Base-by-base conservation (phyloP, 2,113 vertebrate genomes). In the Apteryx owenii region DNA sequence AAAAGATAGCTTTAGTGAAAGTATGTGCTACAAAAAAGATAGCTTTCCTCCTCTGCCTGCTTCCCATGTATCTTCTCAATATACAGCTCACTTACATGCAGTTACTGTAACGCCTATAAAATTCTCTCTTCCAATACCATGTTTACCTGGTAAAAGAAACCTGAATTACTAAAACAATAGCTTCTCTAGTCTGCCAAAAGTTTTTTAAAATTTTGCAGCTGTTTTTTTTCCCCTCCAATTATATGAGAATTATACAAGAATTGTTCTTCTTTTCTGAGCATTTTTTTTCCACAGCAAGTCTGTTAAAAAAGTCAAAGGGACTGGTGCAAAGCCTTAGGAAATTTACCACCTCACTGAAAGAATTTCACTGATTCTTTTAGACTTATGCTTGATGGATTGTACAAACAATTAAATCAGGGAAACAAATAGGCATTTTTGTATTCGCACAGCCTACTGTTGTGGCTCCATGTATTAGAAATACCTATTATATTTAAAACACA, bases 251-350 rank as follows among this genome's bases (percentile, higher is more conserved):
- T 11, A 2, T 28, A 68, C 13, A 16, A 29, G 54, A 22, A 7
- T 31, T 56, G 12, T 28, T 56, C 23, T 58, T 66, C 26, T 76
- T 82, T 58, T 83, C 70, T 65, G 66, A 73, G 64, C 3, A 48
- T 21, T 1, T 4, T 2, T 1, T 25, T 80, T 21, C 77, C 68
- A 15, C 29, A 81, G 53, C 3, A 22, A 65, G 1, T 7, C 4
- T 77, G 8, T 58, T 71, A 12, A 90, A 76, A 95, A 81, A 31
- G 3, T 31, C 56, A 16, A 85, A 73, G 10, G 6, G 62, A 15
- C 38, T 73, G 8, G 2, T 65, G 23, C 60, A 83, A 70, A 70
- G 2, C 18, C 44, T 85, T 72, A 25, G 38, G 40, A 83, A 85
- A 53, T 23, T 60, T 89, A 23, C 8, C 6, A 40, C 25, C 42